Evolutionary conservation across 2,888 invertebrate species (phyloP), one percentile per base, ranked within the genome.

Genomic region (Chironomus tentans): DNA sequence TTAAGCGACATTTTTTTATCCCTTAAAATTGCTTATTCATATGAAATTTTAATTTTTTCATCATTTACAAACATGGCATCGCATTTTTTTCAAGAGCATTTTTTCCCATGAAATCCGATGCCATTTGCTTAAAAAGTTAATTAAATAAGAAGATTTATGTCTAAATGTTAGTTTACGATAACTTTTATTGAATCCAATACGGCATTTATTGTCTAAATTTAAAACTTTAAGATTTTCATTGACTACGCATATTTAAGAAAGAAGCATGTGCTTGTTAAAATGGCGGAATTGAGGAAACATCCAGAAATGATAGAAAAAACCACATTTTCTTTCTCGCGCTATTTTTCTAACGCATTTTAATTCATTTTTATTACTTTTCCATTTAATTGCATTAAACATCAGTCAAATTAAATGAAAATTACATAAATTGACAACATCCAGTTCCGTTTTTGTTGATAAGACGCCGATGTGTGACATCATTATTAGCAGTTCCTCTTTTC

Each of bases 41-140:
- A 38, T 48, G 24, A 70, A 46, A 38, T 38, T n/a, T 46, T 46
- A 38, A 38, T 38, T 38, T 38, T 38, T 38, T 38, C 13, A 13
- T 65, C 22, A 22, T 18, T 22, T 21, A 18, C 65, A 65, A 15
- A 46, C 28, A 74, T 74, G 74, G 74, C 74, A 74, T 74, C 74
- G 74, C 74, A 74, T 74, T 74, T 74, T 48, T 74, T 74, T 74
- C 68, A 62, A 62, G n/a, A 46, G n/a, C 73, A 62, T 38, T 73
- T 62, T 61, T 73, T n/a, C 7, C 65, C n/a, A 13, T 46, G 22
- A 68, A 68, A 74, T 74, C 74, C 68, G 74, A 74, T 74, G 74
- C 24, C 74, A 74, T 74, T 18, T 18, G 68, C 74, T 65, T 24
- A 3, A 22, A 68, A 38, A 15, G 6, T 10, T 12, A 38, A 5